Percentiles rank a stretch among this genome's conserved stretches.
Evolutionary conservation across 2,797 vertebrate genomes (phyloP).

Genomic region (Emys orbicularis): DNA sequence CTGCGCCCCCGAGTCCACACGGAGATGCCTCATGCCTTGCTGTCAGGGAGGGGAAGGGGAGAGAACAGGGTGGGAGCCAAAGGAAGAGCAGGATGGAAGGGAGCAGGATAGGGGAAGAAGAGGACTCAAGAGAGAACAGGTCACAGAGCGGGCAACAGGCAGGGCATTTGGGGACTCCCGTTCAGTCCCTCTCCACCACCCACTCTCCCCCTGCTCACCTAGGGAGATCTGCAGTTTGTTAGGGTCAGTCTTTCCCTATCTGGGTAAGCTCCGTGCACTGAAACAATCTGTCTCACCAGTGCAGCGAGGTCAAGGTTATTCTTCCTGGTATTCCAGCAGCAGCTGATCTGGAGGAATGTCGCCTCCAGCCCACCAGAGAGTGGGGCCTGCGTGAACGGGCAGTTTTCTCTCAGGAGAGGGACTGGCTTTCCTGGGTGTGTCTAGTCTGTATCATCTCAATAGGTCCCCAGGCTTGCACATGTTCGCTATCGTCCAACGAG

Average conservation of each 20-base stretch:
- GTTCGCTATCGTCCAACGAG: not conserved
- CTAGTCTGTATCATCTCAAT: not conserved
- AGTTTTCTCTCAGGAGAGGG: not conserved
- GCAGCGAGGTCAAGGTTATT: not conserved
- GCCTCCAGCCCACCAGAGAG: too few species aligned
- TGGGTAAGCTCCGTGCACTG: not conserved
- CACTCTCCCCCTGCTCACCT: not conserved
- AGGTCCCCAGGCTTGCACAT: not conserved
- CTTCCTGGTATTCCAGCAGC: not conserved
- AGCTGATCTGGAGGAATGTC: too few species aligned
- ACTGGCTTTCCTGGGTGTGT: not conserved
- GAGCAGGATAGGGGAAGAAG: not conserved
- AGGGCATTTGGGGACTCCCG: not conserved
- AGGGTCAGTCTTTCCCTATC: not conserved
- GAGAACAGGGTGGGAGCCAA: not conserved
- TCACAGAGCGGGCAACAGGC: not conserved
- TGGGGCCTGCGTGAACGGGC: not conserved
- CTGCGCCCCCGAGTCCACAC: not conserved
- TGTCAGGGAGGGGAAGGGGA: not conserved
- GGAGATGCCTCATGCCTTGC: not conserved
- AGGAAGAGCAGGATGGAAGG: not conserved
- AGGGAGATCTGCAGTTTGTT: not conserved
- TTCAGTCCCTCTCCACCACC: not conserved
- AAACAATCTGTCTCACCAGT: not conserved
- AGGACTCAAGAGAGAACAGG: not conserved